Evolutionary conservation across 2,797 vertebrate species (phyloP).

Genomic region (Zenarchopterus dispar): DNA sequence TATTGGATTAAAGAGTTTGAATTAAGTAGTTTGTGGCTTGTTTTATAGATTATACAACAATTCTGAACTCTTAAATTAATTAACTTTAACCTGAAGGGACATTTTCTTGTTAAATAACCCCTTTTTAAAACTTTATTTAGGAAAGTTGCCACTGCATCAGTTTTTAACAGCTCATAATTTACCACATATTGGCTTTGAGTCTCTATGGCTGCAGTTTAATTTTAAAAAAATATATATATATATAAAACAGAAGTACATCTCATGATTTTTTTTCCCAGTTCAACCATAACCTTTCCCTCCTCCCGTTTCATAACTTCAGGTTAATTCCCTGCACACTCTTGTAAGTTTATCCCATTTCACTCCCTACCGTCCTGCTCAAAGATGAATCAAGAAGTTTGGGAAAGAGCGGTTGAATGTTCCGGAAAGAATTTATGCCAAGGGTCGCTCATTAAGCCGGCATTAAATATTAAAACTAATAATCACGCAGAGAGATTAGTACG

Average conservation of each 20-base stretch:
- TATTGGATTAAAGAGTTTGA: background rate
- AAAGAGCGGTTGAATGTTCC: conserved; percentile 66
- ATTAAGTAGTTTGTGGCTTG: background rate
- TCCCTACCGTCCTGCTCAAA: conserved; percentile 46
- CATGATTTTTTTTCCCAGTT: conserved; percentile 50
- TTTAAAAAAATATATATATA: conserved; percentile 46
- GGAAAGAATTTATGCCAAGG: conserved; percentile 61
- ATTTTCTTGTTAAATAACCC: background rate
- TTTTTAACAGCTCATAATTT: conserved; percentile 56
- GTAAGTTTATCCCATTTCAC: conserved; percentile 57
- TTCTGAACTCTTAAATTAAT: background rate
- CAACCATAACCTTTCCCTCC: conserved; percentile 31
- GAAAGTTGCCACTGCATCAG: conserved; percentile 23
- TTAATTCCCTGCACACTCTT: conserved; percentile 50
- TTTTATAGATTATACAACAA: background rate
- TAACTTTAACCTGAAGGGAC: background rate
- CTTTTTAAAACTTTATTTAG: background rate
- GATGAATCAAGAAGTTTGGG: conserved; percentile 44
- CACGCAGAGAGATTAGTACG: conserved; percentile 73
- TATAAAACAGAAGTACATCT: conserved; percentile 48
- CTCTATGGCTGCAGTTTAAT: conserved; percentile 36
- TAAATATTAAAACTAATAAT: conserved; percentile 83
- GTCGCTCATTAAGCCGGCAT: conserved; percentile 71
- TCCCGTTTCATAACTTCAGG: conserved; percentile 46
- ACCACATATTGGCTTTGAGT: conserved; percentile 40